A percentile compares a stretch with the other conserved stretches of the same genome.
Evolutionary conservation across 1,140 invertebrate species (phyloP).

Genomic region (Heterodera schachtii): DNA sequence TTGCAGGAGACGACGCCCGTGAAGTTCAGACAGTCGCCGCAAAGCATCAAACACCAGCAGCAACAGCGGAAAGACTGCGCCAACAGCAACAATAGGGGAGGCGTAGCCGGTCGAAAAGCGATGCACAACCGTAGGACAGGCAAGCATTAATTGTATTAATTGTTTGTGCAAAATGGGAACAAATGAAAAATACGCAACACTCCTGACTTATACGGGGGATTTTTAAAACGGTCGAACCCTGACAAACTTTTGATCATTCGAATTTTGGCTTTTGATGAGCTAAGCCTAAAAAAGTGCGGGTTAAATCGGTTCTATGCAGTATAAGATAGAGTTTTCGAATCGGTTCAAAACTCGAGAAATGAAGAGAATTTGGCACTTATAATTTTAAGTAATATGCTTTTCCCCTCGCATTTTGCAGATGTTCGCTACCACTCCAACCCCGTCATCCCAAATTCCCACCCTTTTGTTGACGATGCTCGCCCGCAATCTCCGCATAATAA

Average conservation of each 20-base stretch:
- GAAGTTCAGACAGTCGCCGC: conserved; percentile 7
- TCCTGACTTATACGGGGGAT: not conserved
- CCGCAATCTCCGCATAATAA: conserved; percentile 26
- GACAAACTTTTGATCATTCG: too few relatives aligned
- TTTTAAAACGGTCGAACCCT: not conserved
- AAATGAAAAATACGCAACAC: conserved; percentile 9
- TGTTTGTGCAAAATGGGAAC: conserved; percentile 1
- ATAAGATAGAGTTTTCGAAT: too few relatives aligned
- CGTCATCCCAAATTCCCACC: conserved; percentile 42
- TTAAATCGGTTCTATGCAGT: too few relatives aligned
- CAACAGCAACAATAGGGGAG: not conserved
- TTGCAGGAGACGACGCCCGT: not conserved
- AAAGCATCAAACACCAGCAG: conserved; percentile 11
- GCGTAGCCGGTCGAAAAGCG: not conserved
- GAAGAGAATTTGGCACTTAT: too few relatives aligned
- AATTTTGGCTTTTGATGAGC: too few relatives aligned
- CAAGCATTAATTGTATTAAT: not conserved
- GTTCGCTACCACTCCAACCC: conserved; percentile 63
- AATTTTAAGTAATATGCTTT: not conserved
- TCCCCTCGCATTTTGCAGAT: conserved; percentile 47
- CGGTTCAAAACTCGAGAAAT: too few relatives aligned
- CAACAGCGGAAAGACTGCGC: not conserved
- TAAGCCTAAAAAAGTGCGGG: too few relatives aligned
- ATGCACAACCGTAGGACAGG: not conserved
- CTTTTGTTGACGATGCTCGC: too few relatives aligned